Evolutionary conservation across 2,888 invertebrate species (phyloP).

Genomic region (Cantharis nigra): DNA sequence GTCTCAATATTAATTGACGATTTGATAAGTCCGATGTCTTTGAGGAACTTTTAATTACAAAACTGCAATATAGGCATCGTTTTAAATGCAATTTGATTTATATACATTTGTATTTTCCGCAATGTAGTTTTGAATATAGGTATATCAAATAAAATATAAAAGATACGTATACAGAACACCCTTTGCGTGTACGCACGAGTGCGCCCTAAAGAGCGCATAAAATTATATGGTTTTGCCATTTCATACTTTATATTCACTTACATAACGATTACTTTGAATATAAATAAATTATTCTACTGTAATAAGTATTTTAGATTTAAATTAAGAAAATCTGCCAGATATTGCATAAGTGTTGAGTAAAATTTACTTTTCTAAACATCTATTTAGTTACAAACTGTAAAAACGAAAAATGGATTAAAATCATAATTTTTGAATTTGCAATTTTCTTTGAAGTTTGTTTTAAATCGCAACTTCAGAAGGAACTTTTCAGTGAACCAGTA

Average conservation of each 20-base stretch:
- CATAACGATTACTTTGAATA: constrained; percentile 11
- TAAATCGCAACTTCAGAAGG: not conserved
- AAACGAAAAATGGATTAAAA: not conserved
- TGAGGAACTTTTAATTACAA: not conserved
- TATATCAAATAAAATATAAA: constrained; percentile 43
- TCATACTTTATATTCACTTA: constrained; percentile 20
- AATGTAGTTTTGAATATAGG: constrained; percentile 38
- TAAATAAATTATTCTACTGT: constrained; percentile 35
- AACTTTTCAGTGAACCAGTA: not conserved
- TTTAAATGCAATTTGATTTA: constrained; percentile 36
- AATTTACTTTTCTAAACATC: not conserved
- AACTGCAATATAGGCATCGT: not conserved
- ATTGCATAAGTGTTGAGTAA: constrained; percentile 6
- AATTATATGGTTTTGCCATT: constrained; percentile 27
- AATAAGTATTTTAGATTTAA: constrained; percentile 34
- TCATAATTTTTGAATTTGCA: not conserved
- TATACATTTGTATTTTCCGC: constrained; percentile 46
- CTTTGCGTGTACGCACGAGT: constrained; percentile 37
- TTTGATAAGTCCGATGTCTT: not conserved
- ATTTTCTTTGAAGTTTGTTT: not conserved
- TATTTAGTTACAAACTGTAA: not conserved
- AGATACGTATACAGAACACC: constrained; percentile 41
- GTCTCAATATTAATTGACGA: not conserved
- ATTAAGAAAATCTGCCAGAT: constrained; percentile 28
- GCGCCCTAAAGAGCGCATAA: constrained; percentile 37